Base-by-base conservation (phyloP, 2,113 vertebrate species). In the Zosterops japonicus region DNA sequence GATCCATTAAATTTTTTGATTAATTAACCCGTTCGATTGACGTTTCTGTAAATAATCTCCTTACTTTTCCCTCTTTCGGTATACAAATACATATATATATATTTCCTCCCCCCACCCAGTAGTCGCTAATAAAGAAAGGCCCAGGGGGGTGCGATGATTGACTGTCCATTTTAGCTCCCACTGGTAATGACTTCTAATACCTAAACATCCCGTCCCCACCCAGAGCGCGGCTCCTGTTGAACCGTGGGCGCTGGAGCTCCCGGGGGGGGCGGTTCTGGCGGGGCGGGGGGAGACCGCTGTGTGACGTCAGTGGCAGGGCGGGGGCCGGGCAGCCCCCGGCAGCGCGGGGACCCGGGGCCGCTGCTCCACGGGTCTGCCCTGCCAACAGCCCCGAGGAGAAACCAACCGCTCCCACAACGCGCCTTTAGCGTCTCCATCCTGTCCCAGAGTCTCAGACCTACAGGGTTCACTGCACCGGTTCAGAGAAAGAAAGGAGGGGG, bases 1-100 rank as follows among this genome's bases (percentile, higher is more conserved):
- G 69, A 94, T 90, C 74, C n/a, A 97, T 97, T 96, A 96, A 97
- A 97, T 96, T 90, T 53, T 97, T 97, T 93, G 14, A 94, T 93
- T 96, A 96, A 97, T 94, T 95, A 95, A 95, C 56, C 80, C 42
- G 69, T 75, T 96, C 93, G 36, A 64, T 93, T 71, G 94, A 89
- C 85, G 72, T 97, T 90, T 97, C 89, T 95, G 91, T 95, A 84
- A 87, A 89, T 36, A 83, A 95, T 70, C 55, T 89, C 79, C 63
- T 80, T 71, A 70, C 80, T 75, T 87, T 61, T 24, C 75, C 55
- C 46, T 46, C 23, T 83, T 90, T 47, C 82, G 71, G 22, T 35
- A 60, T 87, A 68, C 6, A 81, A 80, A 80, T 55, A 68, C 57
- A 77, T 70, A 65, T 92, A 77, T 76, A 85, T 86, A 55, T 71